These are phyloP conservation scores for Daubentonia madagascariensis DNA, from an alignment of 2,113 vertebrate genomes.

Conservation along the genomic window DNA sequence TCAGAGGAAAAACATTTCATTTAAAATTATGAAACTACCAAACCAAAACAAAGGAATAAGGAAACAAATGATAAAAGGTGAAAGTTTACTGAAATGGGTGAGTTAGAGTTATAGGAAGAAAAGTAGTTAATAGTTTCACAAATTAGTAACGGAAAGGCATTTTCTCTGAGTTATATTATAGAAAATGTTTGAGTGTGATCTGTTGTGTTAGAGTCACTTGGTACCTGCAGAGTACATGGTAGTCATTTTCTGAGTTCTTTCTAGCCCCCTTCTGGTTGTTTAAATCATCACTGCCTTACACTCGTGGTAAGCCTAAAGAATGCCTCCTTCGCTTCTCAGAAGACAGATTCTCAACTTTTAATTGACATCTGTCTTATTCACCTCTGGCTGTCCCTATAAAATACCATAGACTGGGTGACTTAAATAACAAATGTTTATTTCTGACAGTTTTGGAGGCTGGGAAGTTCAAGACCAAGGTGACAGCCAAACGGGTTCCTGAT, in stretches of 20 bases:
- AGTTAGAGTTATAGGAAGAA: not conserved
- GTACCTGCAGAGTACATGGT: not conserved
- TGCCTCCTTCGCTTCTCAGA: not conserved
- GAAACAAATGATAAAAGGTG: not conserved
- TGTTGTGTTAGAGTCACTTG: fast-evolving
- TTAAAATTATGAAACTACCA: not conserved
- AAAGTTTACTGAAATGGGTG: not conserved
- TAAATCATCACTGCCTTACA: no score
- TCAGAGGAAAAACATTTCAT: not conserved
- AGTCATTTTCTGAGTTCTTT: not conserved
- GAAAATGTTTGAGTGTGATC: not conserved
- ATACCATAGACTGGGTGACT: no score
- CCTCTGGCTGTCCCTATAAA: not conserved
- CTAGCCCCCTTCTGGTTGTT: not conserved
- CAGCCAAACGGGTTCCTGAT: fast-evolving
- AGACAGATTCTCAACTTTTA: not conserved
- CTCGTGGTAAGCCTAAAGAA: not conserved
- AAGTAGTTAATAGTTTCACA: not conserved
- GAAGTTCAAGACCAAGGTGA: not conserved
- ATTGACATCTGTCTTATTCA: not conserved
- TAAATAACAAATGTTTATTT: no score
- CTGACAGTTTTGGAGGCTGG: not conserved
- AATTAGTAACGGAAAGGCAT: not conserved
- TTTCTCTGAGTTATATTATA: not conserved
- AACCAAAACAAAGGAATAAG: not conserved